Evolutionary conservation across 2,113 vertebrate species (phyloP), one percentile per base, ranked within the genome.

Genomic region (Alethe diademata): DNA sequence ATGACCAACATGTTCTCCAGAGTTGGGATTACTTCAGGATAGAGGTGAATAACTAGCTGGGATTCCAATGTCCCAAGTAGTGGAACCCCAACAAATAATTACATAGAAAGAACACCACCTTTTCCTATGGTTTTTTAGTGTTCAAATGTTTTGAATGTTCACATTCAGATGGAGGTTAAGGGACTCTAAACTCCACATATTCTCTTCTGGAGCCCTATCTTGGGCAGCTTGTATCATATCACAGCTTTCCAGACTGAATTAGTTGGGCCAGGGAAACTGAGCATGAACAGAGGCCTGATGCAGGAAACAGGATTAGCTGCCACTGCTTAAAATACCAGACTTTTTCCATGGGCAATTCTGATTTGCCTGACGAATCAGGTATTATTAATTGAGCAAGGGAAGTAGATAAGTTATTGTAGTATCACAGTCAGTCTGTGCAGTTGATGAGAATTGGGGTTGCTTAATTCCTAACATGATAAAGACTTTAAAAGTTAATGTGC

Each of bases 401-500:
- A 76, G n/a, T 17, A 81, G 86, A 12, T 48, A 86, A 91, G 70
- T 91, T 71, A 67, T 53, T 69, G 71, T 57, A 94, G 71, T 91
- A 85, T 76, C 36, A 72, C 58, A 73, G 54, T 64, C 1, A 0
- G 48, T 85, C 48, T 88, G 58, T 72, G 75, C 35, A 89, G 62
- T 45, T 78, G 62, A 64, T 86, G 78, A 88, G 83, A 90, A 93
- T 51, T 80, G 65, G 25, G 33, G 38, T 67, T 83, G 69, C 81
- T 94, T 92, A 94, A 93, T 81, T 89, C 43, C 50, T 91, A 90
- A 87, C 61, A 88, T 75, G 76, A 93, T 86, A 92, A 92, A 87
- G 83, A 81, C n/a, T 70, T 92, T 75, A 75, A 94, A 96, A 93
- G 72, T 84, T 92, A 90, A 94, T 91, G 45, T 67, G 67, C 22